Conservation (phyloP, 1,140 invertebrate genomes). For the Aethina tumida region DNA sequence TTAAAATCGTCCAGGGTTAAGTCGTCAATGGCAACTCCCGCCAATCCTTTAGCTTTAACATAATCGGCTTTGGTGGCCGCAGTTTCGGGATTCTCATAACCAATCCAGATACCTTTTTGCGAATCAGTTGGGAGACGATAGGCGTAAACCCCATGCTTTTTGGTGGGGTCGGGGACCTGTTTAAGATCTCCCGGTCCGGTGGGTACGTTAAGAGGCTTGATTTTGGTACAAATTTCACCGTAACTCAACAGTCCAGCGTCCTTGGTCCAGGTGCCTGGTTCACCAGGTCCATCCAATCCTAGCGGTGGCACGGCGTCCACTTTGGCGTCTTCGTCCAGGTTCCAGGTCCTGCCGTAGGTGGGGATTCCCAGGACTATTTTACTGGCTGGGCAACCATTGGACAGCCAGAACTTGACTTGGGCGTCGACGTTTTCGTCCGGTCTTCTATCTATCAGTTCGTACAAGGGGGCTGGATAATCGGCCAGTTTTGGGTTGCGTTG, state of each 20-base stretch:
- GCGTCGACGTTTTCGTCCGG: conserved; percentile 55
- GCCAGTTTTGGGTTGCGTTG: conserved; percentile 62
- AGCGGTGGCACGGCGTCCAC: conserved; percentile 66
- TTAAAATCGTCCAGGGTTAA: conserved; percentile 76
- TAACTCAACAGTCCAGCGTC: conserved; percentile 67
- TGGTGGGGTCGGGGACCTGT: conserved; percentile 61
- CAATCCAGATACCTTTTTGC: conserved; percentile 77
- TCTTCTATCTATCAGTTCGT: conserved; percentile 58
- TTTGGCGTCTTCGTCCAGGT: conserved; percentile 59
- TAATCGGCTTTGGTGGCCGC: conserved; percentile 72
- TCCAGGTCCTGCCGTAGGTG: conserved; percentile 76
- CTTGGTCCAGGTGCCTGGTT: conserved; percentile 55
- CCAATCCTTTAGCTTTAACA: conserved; percentile 62
- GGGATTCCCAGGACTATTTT: conserved; percentile 80
- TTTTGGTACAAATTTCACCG: conserved; percentile 58
- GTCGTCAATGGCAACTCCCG: conserved; percentile 72
- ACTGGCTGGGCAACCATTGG: conserved; percentile 51
- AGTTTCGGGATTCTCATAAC: conserved; percentile 79
- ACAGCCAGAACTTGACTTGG: conserved; percentile 51
- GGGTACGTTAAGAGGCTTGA: conserved; percentile 4
- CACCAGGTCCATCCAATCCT: conserved; percentile 53
- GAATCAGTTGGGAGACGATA: conserved; percentile 58
- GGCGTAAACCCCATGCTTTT: conserved; percentile 65
- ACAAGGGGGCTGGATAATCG: conserved; percentile 61
- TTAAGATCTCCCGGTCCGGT: conserved; percentile 44